A percentile compares a stretch with the other conserved stretches of the same genome.
phyloP scores from a whole-genome alignment of 2,113 vertebrate genomes.

The Pteruthius melanotis region DNA sequence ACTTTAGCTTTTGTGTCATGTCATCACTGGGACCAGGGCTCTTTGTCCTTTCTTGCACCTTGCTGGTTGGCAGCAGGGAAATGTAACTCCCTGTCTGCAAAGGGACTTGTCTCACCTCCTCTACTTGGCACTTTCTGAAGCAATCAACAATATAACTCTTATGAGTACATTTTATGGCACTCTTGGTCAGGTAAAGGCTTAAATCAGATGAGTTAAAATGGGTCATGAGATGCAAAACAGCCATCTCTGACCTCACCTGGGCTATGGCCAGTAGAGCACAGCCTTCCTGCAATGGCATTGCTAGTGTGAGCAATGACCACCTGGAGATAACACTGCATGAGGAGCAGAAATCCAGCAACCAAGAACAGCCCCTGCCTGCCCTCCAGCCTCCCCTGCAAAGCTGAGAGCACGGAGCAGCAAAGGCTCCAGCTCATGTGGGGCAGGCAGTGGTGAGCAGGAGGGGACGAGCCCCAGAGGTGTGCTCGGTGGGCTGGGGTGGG shows the following conservation, averaged over 20 bases:
- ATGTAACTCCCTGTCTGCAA: constrained; percentile 3
- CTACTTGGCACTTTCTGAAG: not conserved
- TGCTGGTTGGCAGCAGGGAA: not conserved
- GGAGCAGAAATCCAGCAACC: not conserved
- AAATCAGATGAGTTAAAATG: constrained; percentile 58
- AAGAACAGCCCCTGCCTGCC: not conserved
- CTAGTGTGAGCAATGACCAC: constrained; percentile 11
- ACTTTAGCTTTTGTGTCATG: not conserved
- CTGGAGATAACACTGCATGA: not conserved
- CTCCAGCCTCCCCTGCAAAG: not conserved
- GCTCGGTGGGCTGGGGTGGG: no score
- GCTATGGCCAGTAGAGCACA: not conserved
- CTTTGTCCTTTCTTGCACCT: not conserved
- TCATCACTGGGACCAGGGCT: not conserved
- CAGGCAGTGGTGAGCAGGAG: no score
- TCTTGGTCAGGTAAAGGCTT: constrained; percentile 48
- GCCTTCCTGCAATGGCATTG: constrained; percentile 8
- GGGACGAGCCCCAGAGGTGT: no score
- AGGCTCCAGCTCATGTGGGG: fast-evolving
- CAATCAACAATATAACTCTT: constrained; percentile 20
- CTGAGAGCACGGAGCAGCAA: not conserved
- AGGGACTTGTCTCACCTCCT: not conserved
- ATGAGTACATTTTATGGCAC: constrained; percentile 18
- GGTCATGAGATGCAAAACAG: constrained; percentile 42
- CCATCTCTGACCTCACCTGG: constrained; percentile 43